These are phyloP conservation scores for Tolmerus cingulatus DNA, from an alignment of 2,888 invertebrate genomes.

Conservation along the genomic window DNA sequence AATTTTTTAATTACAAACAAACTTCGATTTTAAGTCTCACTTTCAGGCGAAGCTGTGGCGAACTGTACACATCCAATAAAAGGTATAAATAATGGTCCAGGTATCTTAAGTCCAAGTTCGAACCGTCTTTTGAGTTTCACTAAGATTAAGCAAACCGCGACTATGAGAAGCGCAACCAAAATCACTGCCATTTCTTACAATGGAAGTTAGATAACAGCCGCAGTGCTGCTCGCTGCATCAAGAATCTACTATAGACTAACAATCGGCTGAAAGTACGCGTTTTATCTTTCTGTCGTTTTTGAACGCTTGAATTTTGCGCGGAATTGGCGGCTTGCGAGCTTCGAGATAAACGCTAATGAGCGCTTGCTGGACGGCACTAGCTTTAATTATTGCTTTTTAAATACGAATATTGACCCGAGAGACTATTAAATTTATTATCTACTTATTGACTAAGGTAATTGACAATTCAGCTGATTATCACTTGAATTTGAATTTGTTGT, in stretches of 20 bases:
- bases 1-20: neutral
- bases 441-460: neutral
- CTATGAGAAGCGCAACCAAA: neutral
- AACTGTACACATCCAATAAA: conserved; percentile 59
- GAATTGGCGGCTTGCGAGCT: neutral
- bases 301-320: neutral
- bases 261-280: neutral
- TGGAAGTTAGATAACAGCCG: neutral
- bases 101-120: conserved; percentile 52
- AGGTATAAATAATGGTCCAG: conserved; percentile 60
- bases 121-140: conserved; percentile 34
- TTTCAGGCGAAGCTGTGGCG: conserved; percentile 58
- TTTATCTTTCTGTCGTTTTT: neutral
- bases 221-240: neutral
- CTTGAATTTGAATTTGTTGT: neutral
- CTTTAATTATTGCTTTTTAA: neutral
- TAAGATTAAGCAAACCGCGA: neutral
- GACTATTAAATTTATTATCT: neutral
- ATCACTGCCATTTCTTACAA: neutral
- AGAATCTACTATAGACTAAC: neutral
- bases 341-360: neutral
- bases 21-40: conserved; percentile 51
- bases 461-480: neutral
- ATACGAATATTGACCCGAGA: neutral
- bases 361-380: neutral